phyloP scores from a whole-genome alignment of 2,113 vertebrate genomes.

The Neodontobutis hainanensis region DNA sequence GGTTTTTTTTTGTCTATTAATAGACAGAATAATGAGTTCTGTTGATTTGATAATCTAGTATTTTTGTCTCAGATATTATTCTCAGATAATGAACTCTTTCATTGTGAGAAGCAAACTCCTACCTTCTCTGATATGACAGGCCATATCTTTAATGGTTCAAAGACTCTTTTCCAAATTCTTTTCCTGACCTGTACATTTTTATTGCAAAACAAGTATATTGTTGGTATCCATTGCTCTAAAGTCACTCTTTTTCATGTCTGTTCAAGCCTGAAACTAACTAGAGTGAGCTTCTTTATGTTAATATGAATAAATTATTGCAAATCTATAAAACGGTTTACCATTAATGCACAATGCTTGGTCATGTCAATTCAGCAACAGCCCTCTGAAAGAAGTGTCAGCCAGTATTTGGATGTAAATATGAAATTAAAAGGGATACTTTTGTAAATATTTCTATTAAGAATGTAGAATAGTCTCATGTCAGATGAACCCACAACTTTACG shows the following conservation, averaged over 20 bases:
- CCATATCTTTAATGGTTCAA: constrained; percentile 26
- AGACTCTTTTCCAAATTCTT: constrained; percentile 27
- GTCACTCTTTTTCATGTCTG: constrained; percentile 22
- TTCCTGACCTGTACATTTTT: constrained; percentile 29
- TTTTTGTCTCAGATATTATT: too few relatives aligned
- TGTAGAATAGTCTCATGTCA: constrained; percentile 21
- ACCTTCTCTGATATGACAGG: constrained; percentile 11
- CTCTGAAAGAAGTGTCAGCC: constrained; percentile 23
- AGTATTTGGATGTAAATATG: constrained; percentile 59
- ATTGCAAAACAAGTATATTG: constrained; percentile 40
- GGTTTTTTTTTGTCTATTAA: too few relatives aligned
- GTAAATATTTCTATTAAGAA: constrained; percentile 45
- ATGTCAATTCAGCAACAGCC: constrained; percentile 25
- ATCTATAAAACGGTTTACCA: constrained; percentile 12
- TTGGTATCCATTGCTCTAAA: constrained; percentile 27
- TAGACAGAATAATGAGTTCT: too few relatives aligned
- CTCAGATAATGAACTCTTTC: too few relatives aligned
- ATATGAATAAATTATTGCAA: constrained; percentile 26
- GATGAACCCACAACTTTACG: constrained; percentile 13
- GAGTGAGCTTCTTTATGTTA: constrained; percentile 1
- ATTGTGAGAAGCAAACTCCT: too few relatives aligned
- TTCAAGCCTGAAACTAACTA: constrained; percentile 1
- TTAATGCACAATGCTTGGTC: not conserved
- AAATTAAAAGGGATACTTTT: constrained; percentile 18
- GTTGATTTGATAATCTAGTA: too few relatives aligned